Conservation (phyloP, 2,113 vertebrate species). For the Nyctibius bracteatus region DNA sequence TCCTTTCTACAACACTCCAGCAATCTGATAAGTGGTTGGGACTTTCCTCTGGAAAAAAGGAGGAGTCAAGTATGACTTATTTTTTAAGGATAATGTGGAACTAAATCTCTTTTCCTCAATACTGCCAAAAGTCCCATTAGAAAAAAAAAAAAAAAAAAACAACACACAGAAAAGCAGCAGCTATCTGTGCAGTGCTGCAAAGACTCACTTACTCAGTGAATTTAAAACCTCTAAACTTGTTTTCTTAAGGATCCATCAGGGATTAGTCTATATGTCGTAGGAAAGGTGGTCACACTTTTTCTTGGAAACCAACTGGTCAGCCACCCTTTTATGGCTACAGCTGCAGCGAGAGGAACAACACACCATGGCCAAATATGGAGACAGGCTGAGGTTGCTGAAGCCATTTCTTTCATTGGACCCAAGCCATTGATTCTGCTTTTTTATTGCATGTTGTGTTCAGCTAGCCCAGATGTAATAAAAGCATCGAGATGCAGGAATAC, state of each 20-base stretch:
- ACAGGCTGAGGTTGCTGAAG: background rate
- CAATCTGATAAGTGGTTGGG: slow-evolving; percentile 5
- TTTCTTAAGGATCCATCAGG: background rate
- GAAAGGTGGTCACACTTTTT: slow-evolving; percentile 19
- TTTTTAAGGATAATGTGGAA: background rate
- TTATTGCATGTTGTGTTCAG: slow-evolving; percentile 21
- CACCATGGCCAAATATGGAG: slow-evolving; percentile 57
- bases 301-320: slow-evolving; percentile 49
- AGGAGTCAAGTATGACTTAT: background rate
- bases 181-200: background rate
- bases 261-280: background rate
- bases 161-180: background rate
- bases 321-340: slow-evolving; percentile 26
- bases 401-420: background rate
- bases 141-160: background rate
- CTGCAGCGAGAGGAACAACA: slow-evolving; percentile 6
- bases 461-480: slow-evolving; percentile 44
- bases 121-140: background rate
- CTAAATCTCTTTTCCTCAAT: background rate
- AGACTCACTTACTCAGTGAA: background rate
- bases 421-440: background rate
- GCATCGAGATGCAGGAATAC: slow-evolving; percentile 27
- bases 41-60: background rate
- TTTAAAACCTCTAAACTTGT: background rate
- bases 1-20: background rate